Evolutionary conservation across 2,797 vertebrate genomes (phyloP), one percentile per base, ranked within the genome.

Genomic region (Pteronotus mesoamericanus): DNA sequence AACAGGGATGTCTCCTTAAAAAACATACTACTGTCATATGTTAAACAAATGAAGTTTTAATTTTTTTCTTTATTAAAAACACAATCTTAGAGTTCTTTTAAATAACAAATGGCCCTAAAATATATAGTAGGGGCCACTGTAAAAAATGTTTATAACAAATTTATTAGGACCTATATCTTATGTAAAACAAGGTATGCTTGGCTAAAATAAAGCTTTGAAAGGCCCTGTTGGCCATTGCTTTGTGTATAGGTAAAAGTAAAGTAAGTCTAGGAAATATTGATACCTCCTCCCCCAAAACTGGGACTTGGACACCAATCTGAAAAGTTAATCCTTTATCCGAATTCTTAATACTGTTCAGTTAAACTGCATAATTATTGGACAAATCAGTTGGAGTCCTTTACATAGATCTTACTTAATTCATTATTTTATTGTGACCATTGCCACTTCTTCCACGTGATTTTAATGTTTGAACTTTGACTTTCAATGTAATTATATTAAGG

Each of bases 291-390:
- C 2, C 9, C 8, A 10, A 48, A 37, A 22, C 37, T 69, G 57
- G 18, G 44, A 93, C 71, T 96, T 39, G 46, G 16, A 79, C 77
- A 29, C 4, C 22, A 66, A 32, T 82, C 29, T 85, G 69, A 34
- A 87, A 93, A 77, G 84, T 91, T 84, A 86, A 66, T 86, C 64
- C 39, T 86, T 92, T 51, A 66, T 95, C 24, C 84, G 57, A 72
- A 71, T 68, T 51, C 15, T 95, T 78, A 48, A 61, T 57, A 57
- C 59, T 48, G 34, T 84, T 39, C n/a, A 46, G 1, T 77, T 87
- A 90, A 90, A 51, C 42, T 46, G 46, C 10, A 5, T 55, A 91
- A 85, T 59, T 87, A 55, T 32, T 85, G 51, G 89, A 82, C 89
- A 85, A 55, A 59, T 92, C 72, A 74, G 7, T 79, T 46, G 46